Evolutionary conservation across 1,140 invertebrate genomes (phyloP).

Genomic region (Rhyacophila brunnea): DNA sequence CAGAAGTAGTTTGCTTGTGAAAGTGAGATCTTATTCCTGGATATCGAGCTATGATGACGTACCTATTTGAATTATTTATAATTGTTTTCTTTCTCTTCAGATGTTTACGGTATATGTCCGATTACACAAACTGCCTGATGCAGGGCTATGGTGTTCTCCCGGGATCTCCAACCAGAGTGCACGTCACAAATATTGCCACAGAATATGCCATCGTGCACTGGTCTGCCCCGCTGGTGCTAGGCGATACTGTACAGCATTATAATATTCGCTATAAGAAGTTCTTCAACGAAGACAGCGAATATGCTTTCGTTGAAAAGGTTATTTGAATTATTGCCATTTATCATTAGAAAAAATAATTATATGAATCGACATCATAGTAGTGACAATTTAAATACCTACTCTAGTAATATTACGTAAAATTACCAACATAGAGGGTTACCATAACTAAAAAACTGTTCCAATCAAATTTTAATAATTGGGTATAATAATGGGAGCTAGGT

Average conservation of each 20-base stretch:
- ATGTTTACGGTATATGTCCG: conserved; percentile 76
- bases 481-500: too few species aligned
- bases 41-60: too few species aligned
- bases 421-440: too few species aligned
- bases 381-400: too few species aligned
- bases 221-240: conserved; percentile 65
- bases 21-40: background rate
- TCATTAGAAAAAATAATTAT: too few species aligned
- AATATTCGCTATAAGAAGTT: conserved; percentile 63
- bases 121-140: conserved; percentile 76
- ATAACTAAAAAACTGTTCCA: too few species aligned
- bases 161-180: conserved; percentile 63
- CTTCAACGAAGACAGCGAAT: conserved; percentile 44
- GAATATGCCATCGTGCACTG: conserved; percentile 78
- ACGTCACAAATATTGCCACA: conserved; percentile 69
- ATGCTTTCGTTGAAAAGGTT: conserved; percentile 7
- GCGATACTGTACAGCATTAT: conserved; percentile 70
- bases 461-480: too few species aligned
- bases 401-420: too few species aligned
- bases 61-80: background rate
- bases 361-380: too few species aligned
- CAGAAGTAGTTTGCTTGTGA: too few species aligned
- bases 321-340: conserved; percentile 16
- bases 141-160: conserved; percentile 81
- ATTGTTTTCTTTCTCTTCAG: conserved; percentile 42